Percentiles rank a stretch among this genome's conserved stretches.
These are phyloP conservation scores for Ephialtes manifestator DNA, from an alignment of 2,888 invertebrate species.

Conservation along the genomic window DNA sequence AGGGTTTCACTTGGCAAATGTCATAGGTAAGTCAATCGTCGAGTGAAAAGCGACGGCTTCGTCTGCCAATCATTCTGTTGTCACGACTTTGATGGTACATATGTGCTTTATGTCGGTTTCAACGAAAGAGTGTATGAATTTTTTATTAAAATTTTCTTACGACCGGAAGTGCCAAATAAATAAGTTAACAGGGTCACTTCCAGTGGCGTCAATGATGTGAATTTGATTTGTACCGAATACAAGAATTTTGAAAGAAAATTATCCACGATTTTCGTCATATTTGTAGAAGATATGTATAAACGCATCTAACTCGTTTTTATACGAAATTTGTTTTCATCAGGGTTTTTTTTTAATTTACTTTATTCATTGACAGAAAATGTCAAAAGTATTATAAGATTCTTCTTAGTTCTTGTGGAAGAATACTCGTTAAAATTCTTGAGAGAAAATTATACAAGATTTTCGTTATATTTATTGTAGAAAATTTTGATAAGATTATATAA, in stretches of 20 bases:
- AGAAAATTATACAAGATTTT: too few species aligned
- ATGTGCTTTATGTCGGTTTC: not conserved
- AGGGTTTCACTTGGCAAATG: not conserved
- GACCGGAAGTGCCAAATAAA: conserved; percentile 3
- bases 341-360: not conserved
- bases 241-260: not conserved
- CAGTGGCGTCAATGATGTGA: conserved; percentile 7
- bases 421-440: too few species aligned
- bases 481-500: too few species aligned
- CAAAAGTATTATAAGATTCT: too few species aligned
- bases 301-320: not conserved
- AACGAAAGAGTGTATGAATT: not conserved
- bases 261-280: not conserved
- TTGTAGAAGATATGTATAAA: not conserved
- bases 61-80: not conserved
- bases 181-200: conserved; percentile 24
- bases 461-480: too few species aligned
- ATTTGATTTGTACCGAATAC: not conserved
- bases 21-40: not conserved
- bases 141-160: not conserved
- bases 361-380: too few species aligned
- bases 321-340: not conserved
- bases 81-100: not conserved
- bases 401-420: too few species aligned
- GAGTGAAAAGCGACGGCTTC: not conserved